A percentile compares a stretch with the other conserved stretches of the same genome.
Evolutionary conservation across 2,797 vertebrate species (phyloP).

Genomic region (Sylvia borin): DNA sequence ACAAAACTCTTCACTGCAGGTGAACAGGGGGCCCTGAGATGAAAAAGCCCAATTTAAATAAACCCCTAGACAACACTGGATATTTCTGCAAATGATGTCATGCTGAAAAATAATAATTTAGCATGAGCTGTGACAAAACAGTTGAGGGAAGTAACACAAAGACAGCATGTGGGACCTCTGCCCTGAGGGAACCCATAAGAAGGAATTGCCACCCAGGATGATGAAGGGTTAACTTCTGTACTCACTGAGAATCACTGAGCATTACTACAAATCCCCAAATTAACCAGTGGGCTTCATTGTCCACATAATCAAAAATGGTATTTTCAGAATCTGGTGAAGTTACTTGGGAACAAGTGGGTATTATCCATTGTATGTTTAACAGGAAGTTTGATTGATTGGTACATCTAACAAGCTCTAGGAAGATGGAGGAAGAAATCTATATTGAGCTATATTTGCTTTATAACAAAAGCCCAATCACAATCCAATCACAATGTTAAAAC

Average conservation of each 20-base stretch:
- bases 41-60: background rate
- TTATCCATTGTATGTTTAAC: background rate
- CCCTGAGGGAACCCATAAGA: background rate
- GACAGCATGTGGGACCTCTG: background rate
- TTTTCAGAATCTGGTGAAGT: background rate
- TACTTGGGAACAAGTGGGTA: background rate
- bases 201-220: background rate
- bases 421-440: background rate
- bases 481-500: background rate
- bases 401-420: background rate
- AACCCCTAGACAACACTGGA: background rate
- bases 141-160: background rate
- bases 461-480: background rate
- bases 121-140: background rate
- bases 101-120: background rate
- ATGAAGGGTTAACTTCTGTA: background rate
- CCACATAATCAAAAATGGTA: background rate
- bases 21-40: background rate
- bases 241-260: background rate
- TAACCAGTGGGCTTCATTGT: background rate
- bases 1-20: background rate
- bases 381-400: background rate
- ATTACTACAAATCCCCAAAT: background rate
- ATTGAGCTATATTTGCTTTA: background rate
- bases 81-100: background rate